Conservation (phyloP, 2,888 invertebrate genomes). For the Athalia rosae region DNA sequence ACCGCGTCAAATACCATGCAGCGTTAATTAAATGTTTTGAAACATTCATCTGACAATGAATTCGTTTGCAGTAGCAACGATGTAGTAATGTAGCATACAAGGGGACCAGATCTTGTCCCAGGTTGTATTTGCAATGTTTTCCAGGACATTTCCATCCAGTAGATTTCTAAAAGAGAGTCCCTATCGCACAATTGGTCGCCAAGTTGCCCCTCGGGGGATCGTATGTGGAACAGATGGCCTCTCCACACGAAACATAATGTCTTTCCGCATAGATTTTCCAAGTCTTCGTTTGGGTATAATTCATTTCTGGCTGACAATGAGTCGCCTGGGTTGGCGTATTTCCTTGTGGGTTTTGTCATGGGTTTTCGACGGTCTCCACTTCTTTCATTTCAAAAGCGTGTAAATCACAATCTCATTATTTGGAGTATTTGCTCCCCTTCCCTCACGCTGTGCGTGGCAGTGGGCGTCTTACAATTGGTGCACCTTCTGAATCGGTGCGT, state of each 20-base stretch:
- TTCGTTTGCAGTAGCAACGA: too few relatives aligned
- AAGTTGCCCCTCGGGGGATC: slow-evolving; percentile 44
- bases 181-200: slow-evolving; percentile 14
- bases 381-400: too few relatives aligned
- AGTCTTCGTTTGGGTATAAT: slow-evolving; percentile 39
- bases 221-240: slow-evolving; percentile 47
- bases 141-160: slow-evolving; percentile 47
- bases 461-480: too few relatives aligned
- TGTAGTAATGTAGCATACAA: slow-evolving; percentile 44
- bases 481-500: too few relatives aligned
- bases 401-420: too few relatives aligned
- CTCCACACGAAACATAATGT: slow-evolving; percentile 48
- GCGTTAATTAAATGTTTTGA: too few relatives aligned
- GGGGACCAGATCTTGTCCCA: slow-evolving; percentile 30
- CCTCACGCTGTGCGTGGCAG: too few relatives aligned
- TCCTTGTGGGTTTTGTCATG: slow-evolving; percentile 21
- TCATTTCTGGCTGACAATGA: slow-evolving; percentile 43
- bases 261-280: slow-evolving; percentile 41
- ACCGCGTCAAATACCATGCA: too few relatives aligned
- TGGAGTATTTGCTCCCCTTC: too few relatives aligned
- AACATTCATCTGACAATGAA: too few relatives aligned
- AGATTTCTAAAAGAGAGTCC: slow-evolving; percentile 29
- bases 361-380: too few relatives aligned
- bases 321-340: slow-evolving; percentile 29
- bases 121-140: slow-evolving; percentile 46